Evolutionary conservation across 2,113 vertebrate genomes (phyloP).

Genomic region (Tiliqua scincoides): DNA sequence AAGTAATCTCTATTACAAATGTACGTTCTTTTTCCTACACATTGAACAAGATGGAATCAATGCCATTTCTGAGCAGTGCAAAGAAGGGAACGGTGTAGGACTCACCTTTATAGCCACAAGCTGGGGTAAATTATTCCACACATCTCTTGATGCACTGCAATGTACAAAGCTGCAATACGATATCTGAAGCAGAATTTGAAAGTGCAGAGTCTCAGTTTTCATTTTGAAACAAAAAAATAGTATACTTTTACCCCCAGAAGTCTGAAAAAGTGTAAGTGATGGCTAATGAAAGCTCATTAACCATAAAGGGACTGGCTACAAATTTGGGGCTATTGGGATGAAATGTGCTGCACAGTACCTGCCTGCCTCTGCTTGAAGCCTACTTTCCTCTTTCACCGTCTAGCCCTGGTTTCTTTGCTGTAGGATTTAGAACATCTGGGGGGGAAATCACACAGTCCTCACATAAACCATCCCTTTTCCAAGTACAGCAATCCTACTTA

Average conservation of each 20-base stretch:
- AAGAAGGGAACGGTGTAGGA: not conserved
- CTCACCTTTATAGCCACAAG: constrained; percentile 22
- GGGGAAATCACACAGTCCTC: not conserved
- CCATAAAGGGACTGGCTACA: not conserved
- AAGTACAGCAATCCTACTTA: not conserved
- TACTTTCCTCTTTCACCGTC: not conserved
- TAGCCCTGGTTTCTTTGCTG: not conserved
- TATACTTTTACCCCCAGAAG: not conserved
- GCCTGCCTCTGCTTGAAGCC: not conserved
- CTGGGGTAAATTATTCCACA: not conserved
- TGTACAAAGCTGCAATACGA: not conserved
- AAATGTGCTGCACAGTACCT: not conserved
- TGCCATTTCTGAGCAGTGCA: not conserved
- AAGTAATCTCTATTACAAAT: constrained; percentile 43
- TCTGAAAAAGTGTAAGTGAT: not conserved
- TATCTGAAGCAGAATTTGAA: not conserved
- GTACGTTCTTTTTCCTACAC: constrained; percentile 42
- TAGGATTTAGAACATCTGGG: not conserved
- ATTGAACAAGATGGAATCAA: constrained; percentile 34
- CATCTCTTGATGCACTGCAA: not conserved
- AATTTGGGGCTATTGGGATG: not conserved
- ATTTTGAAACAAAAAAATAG: not conserved
- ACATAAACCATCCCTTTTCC: not conserved
- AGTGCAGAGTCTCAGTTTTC: not conserved
- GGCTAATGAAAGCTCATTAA: not conserved